A percentile compares a stretch with the other conserved stretches of the same genome.
Evolutionary conservation across 2,113 vertebrate genomes (phyloP).

Genomic region (Porphyrio hochstetteri): DNA sequence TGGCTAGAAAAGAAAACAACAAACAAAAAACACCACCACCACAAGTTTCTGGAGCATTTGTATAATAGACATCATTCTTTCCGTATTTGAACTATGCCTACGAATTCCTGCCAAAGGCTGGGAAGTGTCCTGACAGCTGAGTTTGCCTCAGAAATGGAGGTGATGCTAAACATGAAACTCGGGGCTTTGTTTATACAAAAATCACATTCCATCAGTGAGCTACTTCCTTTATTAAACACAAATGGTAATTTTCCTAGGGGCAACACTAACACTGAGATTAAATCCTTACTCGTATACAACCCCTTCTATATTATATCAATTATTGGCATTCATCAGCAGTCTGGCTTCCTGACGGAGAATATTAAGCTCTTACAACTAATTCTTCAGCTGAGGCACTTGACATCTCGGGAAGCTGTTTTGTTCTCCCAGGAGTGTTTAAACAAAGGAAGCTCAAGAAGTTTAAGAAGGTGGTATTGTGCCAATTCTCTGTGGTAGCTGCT

Average conservation of each 20-base stretch:
- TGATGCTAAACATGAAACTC: background rate
- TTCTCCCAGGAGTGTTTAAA: slow-evolving; percentile 20
- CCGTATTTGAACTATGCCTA: background rate
- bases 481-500: background rate
- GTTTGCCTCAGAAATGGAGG: background rate
- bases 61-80: background rate
- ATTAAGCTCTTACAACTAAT: background rate
- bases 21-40: no score
- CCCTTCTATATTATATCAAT: background rate
- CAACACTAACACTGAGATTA: background rate
- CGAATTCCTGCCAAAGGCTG: background rate
- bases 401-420: background rate
- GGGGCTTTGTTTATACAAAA: background rate
- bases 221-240: background rate
- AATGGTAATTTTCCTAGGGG: background rate
- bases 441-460: slow-evolving; percentile 10
- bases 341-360: background rate
- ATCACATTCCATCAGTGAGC: background rate
- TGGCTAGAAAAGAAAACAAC: background rate
- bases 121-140: background rate
- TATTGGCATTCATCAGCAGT: background rate
- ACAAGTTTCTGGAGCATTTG: background rate
- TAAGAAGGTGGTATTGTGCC: background rate
- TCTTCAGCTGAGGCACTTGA: background rate
- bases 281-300: background rate